Evolutionary conservation across 2,888 invertebrate genomes (phyloP).

Genomic region (Timema cristinae): DNA sequence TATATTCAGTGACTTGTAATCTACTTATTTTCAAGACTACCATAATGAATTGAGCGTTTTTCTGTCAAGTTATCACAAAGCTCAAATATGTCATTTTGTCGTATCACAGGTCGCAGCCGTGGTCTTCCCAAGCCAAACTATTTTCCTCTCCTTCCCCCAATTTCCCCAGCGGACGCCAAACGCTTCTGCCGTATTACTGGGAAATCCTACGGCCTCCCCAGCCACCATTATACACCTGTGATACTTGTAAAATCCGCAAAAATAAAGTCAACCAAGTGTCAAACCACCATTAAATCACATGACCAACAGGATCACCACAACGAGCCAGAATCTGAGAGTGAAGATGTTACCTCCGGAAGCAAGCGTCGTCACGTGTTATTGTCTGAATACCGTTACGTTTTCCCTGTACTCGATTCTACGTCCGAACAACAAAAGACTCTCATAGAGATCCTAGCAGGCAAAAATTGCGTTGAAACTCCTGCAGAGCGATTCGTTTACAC

Average conservation of each 20-base stretch:
- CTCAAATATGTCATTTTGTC: conserved; percentile 58
- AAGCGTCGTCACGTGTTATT: conserved; percentile 63
- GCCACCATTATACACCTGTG: conserved; percentile 77
- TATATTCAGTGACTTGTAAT: neutral
- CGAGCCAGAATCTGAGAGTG: conserved; percentile 14
- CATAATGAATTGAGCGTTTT: neutral
- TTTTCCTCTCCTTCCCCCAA: conserved; percentile 73
- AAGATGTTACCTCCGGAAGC: conserved; percentile 41
- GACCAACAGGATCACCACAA: conserved; percentile 60
- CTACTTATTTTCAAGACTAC: neutral
- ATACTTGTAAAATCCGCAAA: conserved; percentile 28
- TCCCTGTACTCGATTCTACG: conserved; percentile 65
- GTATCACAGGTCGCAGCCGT: conserved; percentile 75
- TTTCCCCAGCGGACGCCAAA: conserved; percentile 78
- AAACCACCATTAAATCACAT: conserved; percentile 61
- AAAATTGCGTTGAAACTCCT: conserved; percentile 41
- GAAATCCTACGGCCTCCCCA: conserved; percentile 67
- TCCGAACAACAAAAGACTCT: conserved; percentile 59
- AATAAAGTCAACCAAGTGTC: conserved; percentile 48
- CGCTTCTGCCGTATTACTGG: conserved; percentile 75
- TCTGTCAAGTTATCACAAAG: neutral
- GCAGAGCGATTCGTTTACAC: conserved; percentile 68
- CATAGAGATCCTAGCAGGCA: conserved; percentile 28
- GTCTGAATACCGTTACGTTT: conserved; percentile 69
- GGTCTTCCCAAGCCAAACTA: conserved; percentile 79